Base-by-base conservation (phyloP, 1,140 invertebrate species). In the Drosophila carrolli region DNA sequence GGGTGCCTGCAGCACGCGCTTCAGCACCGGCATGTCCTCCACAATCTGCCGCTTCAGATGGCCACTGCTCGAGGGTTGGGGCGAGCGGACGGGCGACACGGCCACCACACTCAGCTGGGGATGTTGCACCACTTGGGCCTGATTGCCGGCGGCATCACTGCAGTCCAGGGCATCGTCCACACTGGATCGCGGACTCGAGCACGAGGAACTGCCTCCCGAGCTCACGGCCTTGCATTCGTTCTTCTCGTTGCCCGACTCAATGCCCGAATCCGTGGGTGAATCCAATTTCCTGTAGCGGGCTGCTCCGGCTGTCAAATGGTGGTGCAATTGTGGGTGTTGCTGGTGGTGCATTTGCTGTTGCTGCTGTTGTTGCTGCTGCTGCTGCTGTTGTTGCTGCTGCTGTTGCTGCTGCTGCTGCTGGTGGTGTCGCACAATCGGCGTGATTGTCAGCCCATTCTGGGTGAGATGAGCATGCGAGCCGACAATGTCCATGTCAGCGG, bases 11-110 rank as follows among this genome's bases (percentile, higher is more conserved):
- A 98, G 94, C 0, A 98, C 97, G 27, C 97, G 94, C 89, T 98
- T 98, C 57, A 98, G 93, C 62, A 98, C 97, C 0, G 97, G 97
- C 97, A 98, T 98, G 81, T 98, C 97, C 91, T 98, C 97, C 11
- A 96, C 95, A 44, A 94, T 94, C 60, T 94, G 94, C 1, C 93
- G 85, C 47, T 93, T 93, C 1, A 91, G 74, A 10, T 90, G 80
- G 19, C 80, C 81, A 23, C 84, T 89, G 75, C 71, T 85, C 44
- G 85, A 85, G 32, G 83, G 90, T 43, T 91, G 90, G 7, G 90
- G 90, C 13, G 90, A 91, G 14, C 90, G 90, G 0, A 91, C 78
- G 0, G 90, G 90, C 4, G 90, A 91, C 1, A 91, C 90, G 0
- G 90, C 81, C 4, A 91, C 86, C 7, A 91, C 78, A 32, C 82